Base-by-base conservation (phyloP, 2,888 invertebrate genomes). In the Lysandra coridon region DNA sequence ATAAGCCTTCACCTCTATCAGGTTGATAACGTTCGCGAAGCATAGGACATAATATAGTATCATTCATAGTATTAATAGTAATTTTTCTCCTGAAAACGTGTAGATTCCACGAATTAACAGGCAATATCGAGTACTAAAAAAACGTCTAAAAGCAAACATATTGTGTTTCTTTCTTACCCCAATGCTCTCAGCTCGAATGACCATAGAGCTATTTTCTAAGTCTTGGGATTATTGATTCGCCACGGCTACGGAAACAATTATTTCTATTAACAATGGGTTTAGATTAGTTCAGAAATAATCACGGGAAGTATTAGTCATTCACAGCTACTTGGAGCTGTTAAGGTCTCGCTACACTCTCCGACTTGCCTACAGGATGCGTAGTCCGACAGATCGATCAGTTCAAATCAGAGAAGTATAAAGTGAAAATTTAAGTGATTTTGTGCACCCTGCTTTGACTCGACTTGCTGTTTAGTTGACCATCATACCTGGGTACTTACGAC, bases 241-340 rank as follows among this genome's bases (percentile, higher is more conserved):
- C 80, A 82, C 80, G 79, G 80, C 78, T 80, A 78, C 82, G 82
- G 82, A 83, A 83, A 83, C 81, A 82, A 82, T 82, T 82, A 80
- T 75, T 69, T 69, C 33, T 75, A 37, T 60, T 73, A 69, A 83
- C 83, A 84, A 83, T 82, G 81, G 80, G 81, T 81, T 81, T 82
- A 81, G 81, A 83, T 82, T 83, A 82, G 81, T 81, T 81, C 80
- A 80, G 81, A 82, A 82, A 83, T 84, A 85, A 85, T 83, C 82
- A 80, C 84, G 81, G 85, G 84, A 85, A 84, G 82, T 81, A 82
- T 83, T 83, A 83, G 78, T 84, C 84, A 84, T 85, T 85, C 83
- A 83, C 33, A 33, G 33, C 69, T 83, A 83, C 81, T 78, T 75
- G 79, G 79, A 78, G 79, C 80, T 80, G 80, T 81, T 82, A 81